These are phyloP conservation scores for Spodoptera exigua DNA, from an alignment of 2,888 invertebrate species.

Conservation along the genomic window DNA sequence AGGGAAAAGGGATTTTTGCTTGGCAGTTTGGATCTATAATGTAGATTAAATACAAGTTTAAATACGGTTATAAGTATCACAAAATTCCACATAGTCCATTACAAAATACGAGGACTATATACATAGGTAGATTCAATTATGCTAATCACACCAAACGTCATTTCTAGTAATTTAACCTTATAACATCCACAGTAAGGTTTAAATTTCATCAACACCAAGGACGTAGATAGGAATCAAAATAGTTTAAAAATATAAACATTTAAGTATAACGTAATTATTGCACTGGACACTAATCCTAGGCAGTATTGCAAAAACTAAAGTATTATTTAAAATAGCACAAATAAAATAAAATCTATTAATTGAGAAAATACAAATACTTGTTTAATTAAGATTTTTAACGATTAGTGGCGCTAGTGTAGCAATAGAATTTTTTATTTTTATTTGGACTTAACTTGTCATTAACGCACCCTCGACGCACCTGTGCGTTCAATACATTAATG, in stretches of 20 bases:
- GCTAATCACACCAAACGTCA: constrained; percentile 11
- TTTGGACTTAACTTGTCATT: too few species aligned
- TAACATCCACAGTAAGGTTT: constrained; percentile 13
- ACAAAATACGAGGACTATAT: constrained; percentile 5
- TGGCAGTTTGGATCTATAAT: constrained; percentile 25
- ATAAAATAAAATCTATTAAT: constrained; percentile 28
- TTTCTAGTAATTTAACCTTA: constrained; percentile 21
- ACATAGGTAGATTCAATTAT: constrained; percentile 25
- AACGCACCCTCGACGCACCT: too few species aligned
- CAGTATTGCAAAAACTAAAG: constrained; percentile 32
- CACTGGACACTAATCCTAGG: constrained; percentile 47
- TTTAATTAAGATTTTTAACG: constrained; percentile 1
- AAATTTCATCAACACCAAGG: constrained; percentile 16
- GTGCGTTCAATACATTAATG: too few species aligned
- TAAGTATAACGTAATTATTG: constrained; percentile 50
- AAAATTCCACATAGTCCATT: constrained; percentile 28
- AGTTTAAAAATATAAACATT: constrained; percentile 28
- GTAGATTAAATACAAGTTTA: constrained; percentile 19
- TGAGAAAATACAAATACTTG: constrained; percentile 40
- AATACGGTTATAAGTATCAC: constrained; percentile 27
- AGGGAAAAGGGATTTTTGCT: constrained; percentile 26
- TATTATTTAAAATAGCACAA: constrained; percentile 21
- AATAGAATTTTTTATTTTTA: too few species aligned
- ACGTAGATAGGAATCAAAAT: constrained; percentile 29
- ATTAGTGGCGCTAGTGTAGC: too few species aligned